Percentiles rank a stretch among this genome's conserved stretches.
phyloP scores from a whole-genome alignment of 1,140 invertebrate genomes.

The Pemphigus obesinymphae region DNA sequence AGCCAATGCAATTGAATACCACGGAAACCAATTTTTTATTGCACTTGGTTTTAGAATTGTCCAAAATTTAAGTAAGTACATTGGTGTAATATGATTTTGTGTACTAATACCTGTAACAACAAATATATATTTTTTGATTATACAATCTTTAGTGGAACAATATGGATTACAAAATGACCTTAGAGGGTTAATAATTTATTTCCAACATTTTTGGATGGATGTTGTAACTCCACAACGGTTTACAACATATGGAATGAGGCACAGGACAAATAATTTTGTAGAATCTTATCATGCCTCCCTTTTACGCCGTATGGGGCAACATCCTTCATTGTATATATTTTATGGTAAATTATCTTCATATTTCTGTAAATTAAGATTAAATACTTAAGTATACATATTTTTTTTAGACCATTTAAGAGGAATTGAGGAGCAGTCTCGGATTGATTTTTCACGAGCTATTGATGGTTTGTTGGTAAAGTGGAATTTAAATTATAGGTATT shows the following conservation, averaged over 20 bases:
- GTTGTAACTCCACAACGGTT: background rate
- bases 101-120: background rate
- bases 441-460: background rate
- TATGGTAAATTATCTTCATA: background rate
- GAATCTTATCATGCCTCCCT: background rate
- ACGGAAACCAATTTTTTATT: background rate
- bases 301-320: background rate
- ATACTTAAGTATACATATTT: background rate
- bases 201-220: background rate
- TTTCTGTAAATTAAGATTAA: background rate
- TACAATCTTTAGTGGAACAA: background rate
- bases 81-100: too few species aligned
- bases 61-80: background rate
- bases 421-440: background rate
- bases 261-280: too few species aligned
- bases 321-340: background rate
- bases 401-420: background rate
- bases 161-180: background rate
- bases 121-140: background rate
- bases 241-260: background rate
- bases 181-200: background rate
- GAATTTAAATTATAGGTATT: too few species aligned
- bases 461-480: background rate
- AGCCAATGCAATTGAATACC: background rate
- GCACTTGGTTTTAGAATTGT: background rate